These are phyloP conservation scores for Phaethon lepturus DNA, from an alignment of 2,113 vertebrate genomes.

Conservation along the genomic window DNA sequence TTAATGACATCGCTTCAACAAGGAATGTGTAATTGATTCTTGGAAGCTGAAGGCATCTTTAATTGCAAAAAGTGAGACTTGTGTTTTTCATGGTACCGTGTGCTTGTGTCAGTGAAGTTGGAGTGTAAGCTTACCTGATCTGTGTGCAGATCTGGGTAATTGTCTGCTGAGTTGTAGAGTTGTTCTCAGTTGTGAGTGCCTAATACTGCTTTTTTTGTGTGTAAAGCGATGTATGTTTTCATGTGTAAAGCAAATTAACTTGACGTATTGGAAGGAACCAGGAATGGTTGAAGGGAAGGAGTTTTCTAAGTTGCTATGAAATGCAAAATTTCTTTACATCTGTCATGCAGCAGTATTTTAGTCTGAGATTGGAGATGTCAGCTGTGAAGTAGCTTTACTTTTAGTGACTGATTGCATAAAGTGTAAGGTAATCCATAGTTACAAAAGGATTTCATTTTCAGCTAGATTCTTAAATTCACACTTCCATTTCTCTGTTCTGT, in stretches of 20 bases:
- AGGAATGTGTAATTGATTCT: background rate
- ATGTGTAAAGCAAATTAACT: rapidly evolving
- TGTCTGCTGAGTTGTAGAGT: background rate
- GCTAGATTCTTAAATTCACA: rapidly evolving
- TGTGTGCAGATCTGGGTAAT: background rate
- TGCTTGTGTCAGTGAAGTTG: background rate
- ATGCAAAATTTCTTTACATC: background rate
- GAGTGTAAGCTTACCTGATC: background rate
- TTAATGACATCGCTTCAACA: background rate
- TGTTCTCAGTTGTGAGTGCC: background rate
- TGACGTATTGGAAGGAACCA: rapidly evolving
- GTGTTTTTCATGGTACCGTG: background rate
- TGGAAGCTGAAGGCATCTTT: background rate
- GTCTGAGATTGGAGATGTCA: background rate
- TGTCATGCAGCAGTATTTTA: rapidly evolving
- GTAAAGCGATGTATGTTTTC: rapidly evolving
- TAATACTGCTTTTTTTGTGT: background rate
- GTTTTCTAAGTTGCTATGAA: background rate
- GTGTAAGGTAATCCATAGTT: background rate
- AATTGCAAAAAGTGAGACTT: background rate
- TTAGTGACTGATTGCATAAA: background rate
- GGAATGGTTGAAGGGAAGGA: background rate
- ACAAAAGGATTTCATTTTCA: background rate
- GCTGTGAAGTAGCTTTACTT: background rate
- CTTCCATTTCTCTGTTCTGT: background rate